Conservation (phyloP, 2,888 invertebrate species). For the Temnothorax ravouxi region DNA sequence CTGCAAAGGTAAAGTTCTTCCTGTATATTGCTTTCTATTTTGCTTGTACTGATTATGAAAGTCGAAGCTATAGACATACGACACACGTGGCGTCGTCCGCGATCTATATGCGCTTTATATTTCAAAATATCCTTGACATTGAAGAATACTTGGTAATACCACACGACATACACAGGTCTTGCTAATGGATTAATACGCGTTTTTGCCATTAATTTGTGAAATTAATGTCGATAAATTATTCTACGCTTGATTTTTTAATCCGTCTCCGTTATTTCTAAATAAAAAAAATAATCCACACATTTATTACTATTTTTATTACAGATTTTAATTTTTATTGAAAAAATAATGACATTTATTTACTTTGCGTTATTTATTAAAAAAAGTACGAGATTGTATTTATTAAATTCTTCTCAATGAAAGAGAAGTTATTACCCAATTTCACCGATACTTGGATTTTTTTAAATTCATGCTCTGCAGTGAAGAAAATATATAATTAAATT, state of each 20-base stretch:
- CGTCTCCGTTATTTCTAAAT: background rate
- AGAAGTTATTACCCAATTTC: background rate
- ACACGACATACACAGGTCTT: background rate
- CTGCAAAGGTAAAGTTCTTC: conserved; percentile 4
- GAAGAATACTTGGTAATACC: background rate
- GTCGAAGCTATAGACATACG: background rate
- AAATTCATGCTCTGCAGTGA: conserved; percentile 8
- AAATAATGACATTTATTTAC: conserved; percentile 3
- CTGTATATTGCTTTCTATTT: background rate
- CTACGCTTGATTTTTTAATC: background rate
- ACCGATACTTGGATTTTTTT: conserved; percentile 25
- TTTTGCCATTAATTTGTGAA: background rate
- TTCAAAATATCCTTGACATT: conserved; percentile 31
- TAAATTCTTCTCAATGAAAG: background rate
- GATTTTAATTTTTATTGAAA: background rate
- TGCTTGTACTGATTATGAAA: background rate
- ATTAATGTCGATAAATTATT: conserved; percentile 15
- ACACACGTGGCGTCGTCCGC: background rate
- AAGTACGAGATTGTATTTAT: conserved; percentile 5
- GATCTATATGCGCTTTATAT: conserved; percentile 13
- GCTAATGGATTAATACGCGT: background rate
- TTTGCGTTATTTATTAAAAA: background rate
- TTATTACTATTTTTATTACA: background rate
- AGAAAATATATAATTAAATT: background rate
- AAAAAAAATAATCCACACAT: background rate